Conservation (phyloP, 2,113 vertebrate genomes). For the Tapirus terrestris region DNA sequence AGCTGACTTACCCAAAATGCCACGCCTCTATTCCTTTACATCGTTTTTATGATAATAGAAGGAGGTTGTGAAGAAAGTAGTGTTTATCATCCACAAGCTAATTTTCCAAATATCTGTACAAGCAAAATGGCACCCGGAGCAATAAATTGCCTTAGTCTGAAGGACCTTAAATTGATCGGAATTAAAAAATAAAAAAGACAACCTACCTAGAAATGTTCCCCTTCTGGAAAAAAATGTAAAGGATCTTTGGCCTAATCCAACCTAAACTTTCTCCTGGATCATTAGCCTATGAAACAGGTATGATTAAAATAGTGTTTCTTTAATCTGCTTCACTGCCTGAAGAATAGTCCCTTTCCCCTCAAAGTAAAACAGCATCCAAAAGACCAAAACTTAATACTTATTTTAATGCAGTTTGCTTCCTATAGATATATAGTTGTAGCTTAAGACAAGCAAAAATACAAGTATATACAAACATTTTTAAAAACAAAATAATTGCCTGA, state of each 20-base stretch:
- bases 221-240: not conserved
- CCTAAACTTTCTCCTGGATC: not conserved
- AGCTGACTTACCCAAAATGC: not conserved
- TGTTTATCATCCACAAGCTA: not conserved
- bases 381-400: not conserved
- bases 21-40: not conserved
- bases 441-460: not conserved
- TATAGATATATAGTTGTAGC: not conserved
- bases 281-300: not conserved
- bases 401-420: not conserved
- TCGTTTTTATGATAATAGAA: not conserved
- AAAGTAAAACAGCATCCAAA: not conserved
- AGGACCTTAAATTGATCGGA: not conserved
- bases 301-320: not conserved
- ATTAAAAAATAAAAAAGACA: not conserved
- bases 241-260: not conserved
- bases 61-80: not conserved
- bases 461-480: not conserved
- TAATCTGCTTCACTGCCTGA: not conserved
- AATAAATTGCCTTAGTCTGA: not conserved
- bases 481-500: not conserved
- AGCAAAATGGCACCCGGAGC: not conserved
- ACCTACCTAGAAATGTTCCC: not conserved
- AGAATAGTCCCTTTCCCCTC: not conserved
- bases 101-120: not conserved